phyloP scores from a whole-genome alignment of 2,888 invertebrate genomes.

The Drosophila sordidapex region DNA sequence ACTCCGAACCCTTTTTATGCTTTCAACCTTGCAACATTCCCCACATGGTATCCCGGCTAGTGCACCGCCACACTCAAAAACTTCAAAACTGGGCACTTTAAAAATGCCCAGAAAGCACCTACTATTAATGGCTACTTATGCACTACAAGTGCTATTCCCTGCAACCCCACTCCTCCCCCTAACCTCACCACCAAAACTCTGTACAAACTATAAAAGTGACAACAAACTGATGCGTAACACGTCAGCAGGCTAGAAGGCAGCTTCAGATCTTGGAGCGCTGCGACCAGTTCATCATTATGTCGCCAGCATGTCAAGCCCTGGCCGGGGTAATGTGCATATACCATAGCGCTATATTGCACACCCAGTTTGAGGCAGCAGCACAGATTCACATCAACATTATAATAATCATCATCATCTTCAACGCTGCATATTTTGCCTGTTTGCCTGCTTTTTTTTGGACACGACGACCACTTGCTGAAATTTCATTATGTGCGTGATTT shows the following conservation, averaged over 20 bases:
- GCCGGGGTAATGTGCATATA: conserved; percentile 43
- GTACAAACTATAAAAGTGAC: conserved; percentile 51
- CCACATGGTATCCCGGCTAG: conserved; percentile 24
- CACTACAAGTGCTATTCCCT: conserved; percentile 65
- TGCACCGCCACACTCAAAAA: conserved; percentile 11
- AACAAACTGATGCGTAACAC: conserved; percentile 76
- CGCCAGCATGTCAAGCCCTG: conserved; percentile 69
- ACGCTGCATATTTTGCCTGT: conserved; percentile 41
- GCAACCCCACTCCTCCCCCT: neutral
- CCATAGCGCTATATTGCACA: conserved; percentile 58
- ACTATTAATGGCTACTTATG: conserved; percentile 79
- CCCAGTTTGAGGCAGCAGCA: conserved; percentile 50
- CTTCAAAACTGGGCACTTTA: conserved; percentile 39
- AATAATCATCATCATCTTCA: conserved; percentile 41
- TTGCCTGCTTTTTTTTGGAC: conserved; percentile 48
- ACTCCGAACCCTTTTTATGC: conserved; percentile 56
- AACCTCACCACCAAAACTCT: conserved; percentile 12
- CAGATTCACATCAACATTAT: conserved; percentile 39
- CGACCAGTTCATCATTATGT: conserved; percentile 77
- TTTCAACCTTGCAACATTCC: conserved; percentile 47
- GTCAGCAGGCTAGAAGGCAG: conserved; percentile 44
- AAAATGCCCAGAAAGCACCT: conserved; percentile 68
- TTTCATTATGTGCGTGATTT: conserved; percentile 81
- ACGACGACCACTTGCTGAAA: conserved; percentile 81
- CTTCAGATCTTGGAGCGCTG: conserved; percentile 35